Evolutionary conservation across 2,797 vertebrate genomes (phyloP).

Genomic region (Arctocebus calabarensis): DNA sequence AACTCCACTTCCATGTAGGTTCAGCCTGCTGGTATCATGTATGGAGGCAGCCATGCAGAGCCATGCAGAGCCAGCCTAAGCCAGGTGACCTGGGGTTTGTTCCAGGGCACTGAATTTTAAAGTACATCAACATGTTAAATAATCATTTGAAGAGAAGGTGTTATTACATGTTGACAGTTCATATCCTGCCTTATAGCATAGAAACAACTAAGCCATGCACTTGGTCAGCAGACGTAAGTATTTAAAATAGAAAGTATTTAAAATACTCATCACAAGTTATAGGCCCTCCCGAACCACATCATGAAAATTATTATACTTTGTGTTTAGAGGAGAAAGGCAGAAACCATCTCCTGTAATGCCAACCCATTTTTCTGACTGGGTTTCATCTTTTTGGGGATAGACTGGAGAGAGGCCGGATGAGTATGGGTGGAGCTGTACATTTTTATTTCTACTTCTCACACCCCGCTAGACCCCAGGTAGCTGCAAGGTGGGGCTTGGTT

Average conservation of each 20-base stretch:
- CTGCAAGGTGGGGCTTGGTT: background rate
- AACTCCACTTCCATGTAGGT: background rate
- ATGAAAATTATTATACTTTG: background rate
- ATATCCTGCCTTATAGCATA: background rate
- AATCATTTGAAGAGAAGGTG: background rate
- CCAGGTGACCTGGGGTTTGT: background rate
- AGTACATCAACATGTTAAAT: background rate
- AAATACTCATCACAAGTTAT: background rate
- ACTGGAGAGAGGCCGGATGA: background rate
- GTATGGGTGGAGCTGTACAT: background rate
- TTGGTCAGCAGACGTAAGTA: background rate
- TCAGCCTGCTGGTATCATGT: background rate
- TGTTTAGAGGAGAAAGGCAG: background rate
- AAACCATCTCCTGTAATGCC: background rate
- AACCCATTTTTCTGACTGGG: background rate
- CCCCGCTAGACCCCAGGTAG: background rate
- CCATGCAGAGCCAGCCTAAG: background rate
- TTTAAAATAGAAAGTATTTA: background rate
- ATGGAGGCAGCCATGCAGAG: background rate
- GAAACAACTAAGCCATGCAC: background rate
- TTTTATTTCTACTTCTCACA: background rate
- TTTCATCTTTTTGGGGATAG: background rate
- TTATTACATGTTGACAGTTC: background rate
- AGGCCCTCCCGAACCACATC: background rate
- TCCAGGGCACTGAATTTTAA: background rate